Evolutionary conservation across 2,113 vertebrate species (phyloP), one percentile per base, ranked within the genome.

Genomic region (Ondatra zibethicus): DNA sequence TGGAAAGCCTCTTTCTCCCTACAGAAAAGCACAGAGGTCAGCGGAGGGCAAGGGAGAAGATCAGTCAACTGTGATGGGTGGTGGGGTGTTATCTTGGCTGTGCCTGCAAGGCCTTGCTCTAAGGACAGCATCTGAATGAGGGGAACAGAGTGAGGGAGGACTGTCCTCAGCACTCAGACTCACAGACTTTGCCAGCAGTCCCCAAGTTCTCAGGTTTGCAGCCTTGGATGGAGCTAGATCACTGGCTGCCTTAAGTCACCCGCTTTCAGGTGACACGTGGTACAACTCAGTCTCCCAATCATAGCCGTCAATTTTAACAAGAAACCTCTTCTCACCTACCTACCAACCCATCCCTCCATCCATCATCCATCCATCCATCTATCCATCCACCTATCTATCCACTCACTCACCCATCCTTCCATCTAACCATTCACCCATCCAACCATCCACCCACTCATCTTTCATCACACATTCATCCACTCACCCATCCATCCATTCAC

Each of bases 1-100:
- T 0, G 99, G 99, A 63, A 99, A 98, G 33, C 99, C 99, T 96
- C 99, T 98, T 92, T 99, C 99, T 81, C 99, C 99, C 99, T 99
- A 81, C 0, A 66, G 96, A 97, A 93, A 87, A 95, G 89, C 97
- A 92, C 92, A 65, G 0, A 23, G 0, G 9, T 98, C 66, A 98
- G 63, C 17, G 5, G 72, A 65, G 13, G n/a, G n/a, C 10, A 2
- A 10, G 25, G 14, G 5, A 4, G 31, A 0, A 9, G 13, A 14
- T 4, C 2, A 1, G 75, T 5, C 13, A 8, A 12, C 47, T 1
- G n/a, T 16, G 68, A 76, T 5, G 3, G 81, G 14, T 2, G 7
- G 12, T 3, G 6, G 25, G 39, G 61, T 13, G 63, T n/a, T 52
- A 11, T 5, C n/a, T 42, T 21, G 36, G 21, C 31, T 12, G 17